Base-by-base conservation (phyloP, 2,797 vertebrate species). In the Helicolenus hilgendorfi region DNA sequence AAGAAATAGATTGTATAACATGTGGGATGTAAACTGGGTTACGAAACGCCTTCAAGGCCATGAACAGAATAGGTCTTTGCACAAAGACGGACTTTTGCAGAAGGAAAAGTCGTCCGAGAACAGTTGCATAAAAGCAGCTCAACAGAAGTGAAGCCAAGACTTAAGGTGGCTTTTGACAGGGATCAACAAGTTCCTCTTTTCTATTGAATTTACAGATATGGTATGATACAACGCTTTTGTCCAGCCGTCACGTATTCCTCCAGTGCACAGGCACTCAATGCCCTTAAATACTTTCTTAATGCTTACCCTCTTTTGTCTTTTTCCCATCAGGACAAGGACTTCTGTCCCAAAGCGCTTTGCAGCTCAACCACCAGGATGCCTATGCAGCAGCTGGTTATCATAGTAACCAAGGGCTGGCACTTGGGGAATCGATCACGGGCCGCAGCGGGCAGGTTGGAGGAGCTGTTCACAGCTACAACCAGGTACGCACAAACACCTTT, bases 311-410 rank as follows among this genome's bases (percentile, higher is more conserved):
- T 75, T 53, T 56, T 29, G 8, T 27, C 20, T 86, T 93, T 67
- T 85, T 88, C 75, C 85, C 94, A 56, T 41, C 96, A 99, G 99
- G 98, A 95, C 98, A 98, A 97, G 98, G 98, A 94, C 98, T 99
- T 90, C 98, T 99, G 84, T 99, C 99, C 93, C 99, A 99, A 97
- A 99, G 98, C 90, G 97, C 98, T 85, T 97, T 99, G 95, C 99
- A 99, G 97, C 98, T 99, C 95, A 99, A 98, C 97, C 99, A 98
- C 95, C 98, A 98, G 85, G 99, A 99, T 97, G 98, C 98, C 92
- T 99, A 99, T 97, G 97, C 98, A 10, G 98, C 98, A 91, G 98
- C 98, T 82, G 98, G 98, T 98, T 99, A 99, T 98, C 99, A 99
- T 95, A 99, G 98, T 96, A 99, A 98, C 98, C 99, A 99, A 96